Conservation (phyloP, 2,797 vertebrate genomes). For the Carcharodon carcharias region DNA sequence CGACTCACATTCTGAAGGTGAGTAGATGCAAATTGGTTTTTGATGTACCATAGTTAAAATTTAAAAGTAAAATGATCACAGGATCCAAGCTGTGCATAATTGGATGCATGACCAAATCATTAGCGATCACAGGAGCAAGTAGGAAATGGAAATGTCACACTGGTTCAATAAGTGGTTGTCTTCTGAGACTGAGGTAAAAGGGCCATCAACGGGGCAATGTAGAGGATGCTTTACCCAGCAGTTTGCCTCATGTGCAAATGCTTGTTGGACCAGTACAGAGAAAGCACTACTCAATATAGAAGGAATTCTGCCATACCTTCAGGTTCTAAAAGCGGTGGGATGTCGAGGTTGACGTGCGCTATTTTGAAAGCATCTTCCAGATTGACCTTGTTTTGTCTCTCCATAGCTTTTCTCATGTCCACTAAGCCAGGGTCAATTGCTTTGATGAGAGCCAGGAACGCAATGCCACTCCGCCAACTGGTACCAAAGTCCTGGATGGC, state of each 20-base stretch:
- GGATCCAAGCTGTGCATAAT: background rate
- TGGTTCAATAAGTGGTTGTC: background rate
- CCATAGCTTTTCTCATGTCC: constrained; percentile 82
- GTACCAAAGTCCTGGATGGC: constrained; percentile 87
- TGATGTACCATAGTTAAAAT: background rate
- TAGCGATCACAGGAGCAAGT: background rate
- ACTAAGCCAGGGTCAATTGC: constrained; percentile 85
- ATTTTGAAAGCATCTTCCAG: constrained; percentile 86
- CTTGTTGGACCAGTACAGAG: background rate
- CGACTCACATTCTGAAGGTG: background rate
- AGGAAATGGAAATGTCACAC: background rate
- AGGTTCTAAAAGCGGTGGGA: constrained; percentile 84
- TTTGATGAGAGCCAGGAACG: constrained; percentile 90
- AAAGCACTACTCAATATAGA: background rate
- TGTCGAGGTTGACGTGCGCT: constrained; percentile 77
- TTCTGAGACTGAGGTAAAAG: background rate
- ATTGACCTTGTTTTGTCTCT: constrained; percentile 73
- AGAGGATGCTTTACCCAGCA: background rate
- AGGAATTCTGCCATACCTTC: constrained; percentile 68
- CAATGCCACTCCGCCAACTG: constrained; percentile 90
- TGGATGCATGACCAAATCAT: background rate
- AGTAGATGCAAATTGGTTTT: background rate
- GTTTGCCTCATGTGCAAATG: background rate
- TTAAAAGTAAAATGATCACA: background rate
- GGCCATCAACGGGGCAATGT: background rate